phyloP scores from a whole-genome alignment of 2,113 vertebrate species.

The Dendropsophus ebraccatus region DNA sequence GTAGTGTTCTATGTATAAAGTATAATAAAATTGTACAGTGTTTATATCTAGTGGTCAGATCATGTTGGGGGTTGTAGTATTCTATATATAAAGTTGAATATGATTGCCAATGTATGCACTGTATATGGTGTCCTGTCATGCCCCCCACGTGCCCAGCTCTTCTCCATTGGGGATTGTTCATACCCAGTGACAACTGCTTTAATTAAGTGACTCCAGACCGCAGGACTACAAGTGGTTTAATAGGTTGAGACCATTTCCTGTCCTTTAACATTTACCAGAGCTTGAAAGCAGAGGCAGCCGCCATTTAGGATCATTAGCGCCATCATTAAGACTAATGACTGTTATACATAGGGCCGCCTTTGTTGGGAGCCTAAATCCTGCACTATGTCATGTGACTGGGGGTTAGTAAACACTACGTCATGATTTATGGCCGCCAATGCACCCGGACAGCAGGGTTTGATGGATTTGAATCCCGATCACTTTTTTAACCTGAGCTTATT shows the following conservation, averaged over 20 bases:
- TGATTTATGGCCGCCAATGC: constrained; percentile 21
- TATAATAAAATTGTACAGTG: too few relatives aligned
- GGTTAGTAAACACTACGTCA: constrained; percentile 41
- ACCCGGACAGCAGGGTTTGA: neutral
- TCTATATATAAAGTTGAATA: too few relatives aligned
- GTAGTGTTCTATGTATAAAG: too few relatives aligned
- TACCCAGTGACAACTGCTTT: neutral
- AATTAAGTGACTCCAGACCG: neutral
- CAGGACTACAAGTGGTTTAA: neutral
- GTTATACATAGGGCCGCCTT: constrained; percentile 18
- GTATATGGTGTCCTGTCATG: too few relatives aligned
- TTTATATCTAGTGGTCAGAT: too few relatives aligned
- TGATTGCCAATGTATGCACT: neutral
- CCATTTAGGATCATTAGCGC: constrained; percentile 44
- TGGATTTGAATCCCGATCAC: neutral
- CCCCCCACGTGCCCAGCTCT: neutral
- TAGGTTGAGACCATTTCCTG: constrained; percentile 11
- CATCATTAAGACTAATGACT: constrained; percentile 49
- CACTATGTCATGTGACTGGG: constrained; percentile 21
- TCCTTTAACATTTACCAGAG: constrained; percentile 27
- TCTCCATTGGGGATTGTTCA: neutral
- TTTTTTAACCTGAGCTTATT: neutral
- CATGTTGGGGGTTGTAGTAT: too few relatives aligned
- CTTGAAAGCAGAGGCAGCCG: neutral
- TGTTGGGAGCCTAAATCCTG: constrained; percentile 19